A percentile compares a stretch with the other conserved stretches of the same genome.
phyloP scores from a whole-genome alignment of 2,888 invertebrate genomes.

The Hyppa rectilinea region DNA sequence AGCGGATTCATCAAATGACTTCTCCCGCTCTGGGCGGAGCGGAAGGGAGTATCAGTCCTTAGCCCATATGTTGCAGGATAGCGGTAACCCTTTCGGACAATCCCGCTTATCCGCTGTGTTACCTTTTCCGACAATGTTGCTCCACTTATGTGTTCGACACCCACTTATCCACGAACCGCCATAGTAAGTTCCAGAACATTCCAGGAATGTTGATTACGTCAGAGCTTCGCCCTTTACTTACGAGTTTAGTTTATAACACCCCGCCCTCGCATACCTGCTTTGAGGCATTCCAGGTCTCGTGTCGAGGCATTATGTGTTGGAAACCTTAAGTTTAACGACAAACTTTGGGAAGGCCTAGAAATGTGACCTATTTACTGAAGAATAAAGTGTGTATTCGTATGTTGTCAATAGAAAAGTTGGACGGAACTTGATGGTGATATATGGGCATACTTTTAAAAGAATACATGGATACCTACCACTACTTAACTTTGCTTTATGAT shows the following conservation, averaged over 20 bases:
- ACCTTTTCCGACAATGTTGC: not conserved
- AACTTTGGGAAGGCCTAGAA: constrained; percentile 27
- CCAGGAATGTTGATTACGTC: constrained; percentile 53
- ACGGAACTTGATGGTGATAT: constrained; percentile 14
- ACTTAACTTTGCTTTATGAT: constrained; percentile 28
- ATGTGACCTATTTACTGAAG: constrained; percentile 24
- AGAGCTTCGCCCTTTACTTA: constrained; percentile 26
- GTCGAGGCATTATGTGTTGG: constrained; percentile 5
- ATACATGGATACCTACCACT: constrained; percentile 5
- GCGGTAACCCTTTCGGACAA: too few relatives aligned
- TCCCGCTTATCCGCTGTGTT: too few relatives aligned
- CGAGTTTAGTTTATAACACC: constrained; percentile 27
- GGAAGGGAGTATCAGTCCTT: too few relatives aligned
- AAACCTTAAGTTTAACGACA: constrained; percentile 19
- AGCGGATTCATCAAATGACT: too few relatives aligned
- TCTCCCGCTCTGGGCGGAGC: too few relatives aligned
- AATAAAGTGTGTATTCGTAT: not conserved
- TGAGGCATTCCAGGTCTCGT: constrained; percentile 33
- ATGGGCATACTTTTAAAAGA: constrained; percentile 30
- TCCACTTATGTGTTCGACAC: not conserved
- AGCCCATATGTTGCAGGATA: too few relatives aligned
- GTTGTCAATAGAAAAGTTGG: constrained; percentile 13
- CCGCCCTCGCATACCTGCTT: constrained; percentile 48
- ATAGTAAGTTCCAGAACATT: constrained; percentile 39
- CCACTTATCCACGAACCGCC: constrained; percentile 12